phyloP scores from a whole-genome alignment of 2,888 invertebrate genomes.

The Pasiphila rectangulata region DNA sequence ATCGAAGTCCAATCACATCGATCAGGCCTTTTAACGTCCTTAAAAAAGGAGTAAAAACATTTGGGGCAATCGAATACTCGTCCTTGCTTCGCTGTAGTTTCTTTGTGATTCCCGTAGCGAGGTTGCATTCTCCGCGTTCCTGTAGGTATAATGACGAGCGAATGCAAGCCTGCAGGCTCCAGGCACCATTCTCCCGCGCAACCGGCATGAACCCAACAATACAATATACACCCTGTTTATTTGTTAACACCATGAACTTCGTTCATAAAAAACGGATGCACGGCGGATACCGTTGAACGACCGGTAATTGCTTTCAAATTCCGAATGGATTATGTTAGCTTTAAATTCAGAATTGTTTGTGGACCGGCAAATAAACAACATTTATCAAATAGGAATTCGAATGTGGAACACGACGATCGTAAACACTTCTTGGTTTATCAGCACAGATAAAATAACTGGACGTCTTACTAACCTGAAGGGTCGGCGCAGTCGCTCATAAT shows the following conservation, averaged over 20 bases:
- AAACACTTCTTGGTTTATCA: slow-evolving; percentile 53
- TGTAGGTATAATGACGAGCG: slow-evolving; percentile 26
- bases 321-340: slow-evolving; percentile 24
- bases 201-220: slow-evolving; percentile 15
- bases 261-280: slow-evolving; percentile 24
- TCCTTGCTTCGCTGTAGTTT: slow-evolving; percentile 65
- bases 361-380: slow-evolving; percentile 11
- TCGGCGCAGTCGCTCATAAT: slow-evolving; percentile 77
- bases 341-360: slow-evolving; percentile 12
- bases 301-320: slow-evolving; percentile 31
- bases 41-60: slow-evolving; percentile 41
- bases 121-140: slow-evolving; percentile 66
- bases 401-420: slow-evolving; percentile 65
- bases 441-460: slow-evolving; percentile 62
- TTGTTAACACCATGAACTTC: slow-evolving; percentile 21
- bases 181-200: slow-evolving; percentile 31
- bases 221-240: slow-evolving; percentile 27
- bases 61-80: slow-evolving; percentile 62
- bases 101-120: slow-evolving; percentile 67
- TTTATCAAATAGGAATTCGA: slow-evolving; percentile 34
- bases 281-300: slow-evolving; percentile 31
- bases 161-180: slow-evolving; percentile 30
- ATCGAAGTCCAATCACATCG: slow-evolving; percentile 29
- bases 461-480: slow-evolving; percentile 74
- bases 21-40: slow-evolving; percentile 33